Evolutionary conservation across 2,113 vertebrate species (phyloP).

Genomic region (Pardalotus punctatus): DNA sequence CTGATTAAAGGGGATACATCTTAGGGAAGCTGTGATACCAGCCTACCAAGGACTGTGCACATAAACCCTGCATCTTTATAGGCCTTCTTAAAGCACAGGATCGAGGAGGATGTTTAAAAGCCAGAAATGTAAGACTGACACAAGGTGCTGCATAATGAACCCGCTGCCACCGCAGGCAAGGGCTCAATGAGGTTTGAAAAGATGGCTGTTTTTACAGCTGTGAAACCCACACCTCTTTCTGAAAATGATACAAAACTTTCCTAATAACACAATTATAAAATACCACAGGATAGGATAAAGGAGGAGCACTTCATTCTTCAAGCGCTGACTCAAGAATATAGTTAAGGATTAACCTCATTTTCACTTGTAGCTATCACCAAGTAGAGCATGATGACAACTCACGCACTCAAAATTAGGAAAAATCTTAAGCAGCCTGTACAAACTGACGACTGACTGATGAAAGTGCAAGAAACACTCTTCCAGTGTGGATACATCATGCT

Average conservation of each 20-base stretch:
- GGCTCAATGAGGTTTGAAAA: neutral
- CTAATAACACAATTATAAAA: neutral
- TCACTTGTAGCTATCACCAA: neutral
- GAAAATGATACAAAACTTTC: neutral
- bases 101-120: neutral
- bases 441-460: neutral
- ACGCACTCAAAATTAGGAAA: neutral
- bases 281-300: neutral
- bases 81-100: neutral
- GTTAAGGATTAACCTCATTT: neutral
- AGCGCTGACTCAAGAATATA: neutral
- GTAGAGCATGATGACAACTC: neutral
- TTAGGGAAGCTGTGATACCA: neutral
- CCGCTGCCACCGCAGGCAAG: neutral
- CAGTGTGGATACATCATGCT: neutral
- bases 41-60: neutral
- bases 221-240: neutral
- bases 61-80: neutral
- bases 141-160: neutral
- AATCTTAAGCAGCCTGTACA: neutral
- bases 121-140: neutral
- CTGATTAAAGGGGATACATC: slow-evolving; percentile 14
- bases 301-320: neutral
- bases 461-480: neutral
- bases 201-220: neutral